Percentiles rank a stretch among this genome's conserved stretches.
Evolutionary conservation across 1,140 invertebrate genomes (phyloP).

Genomic region (Drosophila lini): DNA sequence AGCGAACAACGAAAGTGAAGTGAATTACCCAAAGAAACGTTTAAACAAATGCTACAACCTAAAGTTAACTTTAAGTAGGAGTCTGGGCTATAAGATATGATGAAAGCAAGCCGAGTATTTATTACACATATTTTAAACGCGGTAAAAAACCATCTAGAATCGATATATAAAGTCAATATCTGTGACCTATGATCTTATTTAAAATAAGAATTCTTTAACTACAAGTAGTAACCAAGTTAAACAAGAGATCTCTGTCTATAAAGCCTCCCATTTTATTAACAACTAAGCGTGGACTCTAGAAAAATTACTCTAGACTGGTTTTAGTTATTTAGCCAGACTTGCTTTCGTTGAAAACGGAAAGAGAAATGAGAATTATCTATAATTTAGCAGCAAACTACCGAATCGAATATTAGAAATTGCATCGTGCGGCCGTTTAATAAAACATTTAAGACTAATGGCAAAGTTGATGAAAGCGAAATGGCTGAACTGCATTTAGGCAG

Average conservation of each 20-base stretch:
- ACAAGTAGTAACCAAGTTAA: neutral
- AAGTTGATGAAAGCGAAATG: conserved; percentile 34
- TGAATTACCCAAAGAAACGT: conserved; percentile 4
- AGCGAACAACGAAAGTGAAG: conserved; percentile 23
- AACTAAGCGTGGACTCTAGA: neutral
- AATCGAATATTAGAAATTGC: conserved; percentile 15
- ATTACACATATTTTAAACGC: neutral
- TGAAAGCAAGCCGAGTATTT: neutral
- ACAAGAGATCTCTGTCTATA: neutral
- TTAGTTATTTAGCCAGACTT: conserved; percentile 1
- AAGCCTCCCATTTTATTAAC: neutral
- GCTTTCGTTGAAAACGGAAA: conserved; percentile 13
- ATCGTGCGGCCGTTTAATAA: conserved; percentile 19
- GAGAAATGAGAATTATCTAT: conserved; percentile 26
- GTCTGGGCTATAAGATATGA: neutral
- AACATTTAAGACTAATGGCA: conserved; percentile 1
- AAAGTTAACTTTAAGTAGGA: neutral
- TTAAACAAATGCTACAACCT: neutral
- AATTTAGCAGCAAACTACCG: conserved; percentile 14
- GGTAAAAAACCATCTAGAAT: neutral
- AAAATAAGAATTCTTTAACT: neutral
- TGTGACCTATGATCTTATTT: neutral
- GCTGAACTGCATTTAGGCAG: conserved; percentile 11
- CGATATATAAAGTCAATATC: neutral
- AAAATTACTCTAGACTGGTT: neutral